Conservation (phyloP, 2,888 invertebrate species). For the Coecobrya sp. region DNA sequence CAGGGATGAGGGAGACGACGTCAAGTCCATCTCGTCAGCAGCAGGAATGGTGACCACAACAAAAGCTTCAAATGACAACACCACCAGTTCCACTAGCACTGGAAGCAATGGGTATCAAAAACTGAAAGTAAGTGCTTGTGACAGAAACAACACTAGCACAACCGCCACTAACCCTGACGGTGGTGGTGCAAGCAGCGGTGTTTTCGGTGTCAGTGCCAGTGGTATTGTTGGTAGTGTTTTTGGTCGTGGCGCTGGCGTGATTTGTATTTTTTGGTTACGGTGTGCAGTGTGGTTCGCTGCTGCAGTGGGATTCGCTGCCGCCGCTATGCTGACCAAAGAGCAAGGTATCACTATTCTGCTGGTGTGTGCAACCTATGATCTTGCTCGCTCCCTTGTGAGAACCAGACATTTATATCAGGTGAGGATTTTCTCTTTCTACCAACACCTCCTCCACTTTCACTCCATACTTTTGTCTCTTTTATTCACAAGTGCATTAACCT, state of each 20-base stretch:
- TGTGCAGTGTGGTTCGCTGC: constrained; percentile 73
- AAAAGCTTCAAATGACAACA: constrained; percentile 74
- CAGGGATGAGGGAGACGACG: constrained; percentile 57
- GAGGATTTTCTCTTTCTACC: constrained; percentile 43
- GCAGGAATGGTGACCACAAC: constrained; percentile 73
- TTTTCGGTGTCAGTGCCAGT: constrained; percentile 58
- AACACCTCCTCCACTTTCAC: neutral
- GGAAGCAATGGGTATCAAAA: constrained; percentile 63
- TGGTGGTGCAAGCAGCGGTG: constrained; percentile 63
- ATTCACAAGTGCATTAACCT: constrained; percentile 57
- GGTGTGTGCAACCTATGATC: constrained; percentile 96
- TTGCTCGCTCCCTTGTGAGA: constrained; percentile 88
- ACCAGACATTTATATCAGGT: constrained; percentile 84
- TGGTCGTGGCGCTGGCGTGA: constrained; percentile 61
- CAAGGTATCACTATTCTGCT: constrained; percentile 97
- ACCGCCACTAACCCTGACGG: constrained; percentile 25
- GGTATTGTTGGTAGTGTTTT: constrained; percentile 59
- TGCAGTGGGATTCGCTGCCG: constrained; percentile 89
- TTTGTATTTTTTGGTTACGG: constrained; percentile 73
- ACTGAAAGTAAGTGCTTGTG: constrained; percentile 70
- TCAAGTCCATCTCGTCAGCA: constrained; percentile 59
- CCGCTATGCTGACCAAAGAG: constrained; percentile 97
- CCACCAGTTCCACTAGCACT: neutral
- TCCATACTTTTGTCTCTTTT: neutral
- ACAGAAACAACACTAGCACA: constrained; percentile 60